These are phyloP conservation scores for Phodopus roborovskii DNA, from an alignment of 2,113 vertebrate species.

Conservation along the genomic window DNA sequence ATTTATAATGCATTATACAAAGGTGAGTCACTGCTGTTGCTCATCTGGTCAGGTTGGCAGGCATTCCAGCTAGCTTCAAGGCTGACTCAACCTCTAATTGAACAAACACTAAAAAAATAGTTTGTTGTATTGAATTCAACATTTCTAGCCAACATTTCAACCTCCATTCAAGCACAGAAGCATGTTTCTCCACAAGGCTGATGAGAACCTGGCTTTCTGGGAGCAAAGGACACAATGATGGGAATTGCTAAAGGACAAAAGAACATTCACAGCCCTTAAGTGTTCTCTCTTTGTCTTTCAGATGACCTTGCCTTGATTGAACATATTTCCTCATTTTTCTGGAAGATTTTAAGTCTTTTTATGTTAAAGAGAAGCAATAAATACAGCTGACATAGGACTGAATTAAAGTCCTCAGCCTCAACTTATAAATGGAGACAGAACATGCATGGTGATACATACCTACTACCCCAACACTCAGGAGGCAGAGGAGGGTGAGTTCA, in stretches of 20 bases:
- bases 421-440: background rate
- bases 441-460: no score
- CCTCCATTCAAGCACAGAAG: background rate
- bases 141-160: conserved; percentile 40
- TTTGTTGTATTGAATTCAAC: background rate
- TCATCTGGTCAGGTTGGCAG: background rate
- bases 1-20: background rate
- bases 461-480: background rate
- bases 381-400: background rate
- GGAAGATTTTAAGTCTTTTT: background rate
- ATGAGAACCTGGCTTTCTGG: background rate
- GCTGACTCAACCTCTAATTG: conserved; percentile 49
- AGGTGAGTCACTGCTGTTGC: background rate
- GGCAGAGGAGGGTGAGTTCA: background rate
- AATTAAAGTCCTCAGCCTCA: background rate
- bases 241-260: background rate
- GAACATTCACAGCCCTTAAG: background rate
- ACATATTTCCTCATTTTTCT: conserved; percentile 16
- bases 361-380: background rate
- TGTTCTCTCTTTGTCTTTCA: background rate
- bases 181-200: background rate
- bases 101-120: conserved; percentile 34
- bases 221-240: background rate
- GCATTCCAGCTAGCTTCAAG: background rate
- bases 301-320: background rate